Percentiles rank a stretch among this genome's conserved stretches.
phyloP scores from a whole-genome alignment of 1,140 invertebrate genomes.

The Drosophila prosaltans region DNA sequence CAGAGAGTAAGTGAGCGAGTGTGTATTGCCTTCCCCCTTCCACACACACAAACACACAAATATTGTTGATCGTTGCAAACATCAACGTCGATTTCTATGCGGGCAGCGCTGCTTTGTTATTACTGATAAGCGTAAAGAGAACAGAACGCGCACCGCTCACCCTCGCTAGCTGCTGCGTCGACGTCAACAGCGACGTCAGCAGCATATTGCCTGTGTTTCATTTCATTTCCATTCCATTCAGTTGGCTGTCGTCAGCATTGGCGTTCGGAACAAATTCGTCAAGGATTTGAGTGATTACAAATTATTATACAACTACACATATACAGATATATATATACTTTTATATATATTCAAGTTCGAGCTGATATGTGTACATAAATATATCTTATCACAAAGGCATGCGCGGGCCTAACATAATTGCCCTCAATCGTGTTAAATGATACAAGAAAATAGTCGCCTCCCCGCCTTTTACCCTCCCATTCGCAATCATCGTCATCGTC shows the following conservation, averaged over 20 bases:
- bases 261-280: conserved; percentile 43
- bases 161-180: conserved; percentile 5
- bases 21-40: conserved; percentile 30
- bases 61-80: conserved; percentile 36
- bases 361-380: background rate
- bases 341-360: conserved; percentile 6
- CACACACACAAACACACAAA: conserved; percentile 14
- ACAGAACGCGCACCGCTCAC: conserved; percentile 11
- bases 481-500: background rate
- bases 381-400: conserved; percentile 53
- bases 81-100: conserved; percentile 6
- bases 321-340: too few relatives aligned
- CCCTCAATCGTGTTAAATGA: conserved; percentile 66
- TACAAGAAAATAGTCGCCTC: conserved; percentile 47
- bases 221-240: conserved; percentile 48
- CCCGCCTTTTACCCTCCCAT: conserved; percentile 19
- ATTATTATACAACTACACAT: too few relatives aligned
- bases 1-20: conserved; percentile 11
- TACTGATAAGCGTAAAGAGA: conserved; percentile 53
- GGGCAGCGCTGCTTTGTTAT: conserved; percentile 19
- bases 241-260: conserved; percentile 54
- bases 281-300: conserved; percentile 23
- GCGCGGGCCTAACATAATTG: conserved; percentile 54
- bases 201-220: background rate
- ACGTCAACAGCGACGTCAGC: background rate